phyloP scores from a whole-genome alignment of 2,888 invertebrate species.

The Silvanus unidentatus region DNA sequence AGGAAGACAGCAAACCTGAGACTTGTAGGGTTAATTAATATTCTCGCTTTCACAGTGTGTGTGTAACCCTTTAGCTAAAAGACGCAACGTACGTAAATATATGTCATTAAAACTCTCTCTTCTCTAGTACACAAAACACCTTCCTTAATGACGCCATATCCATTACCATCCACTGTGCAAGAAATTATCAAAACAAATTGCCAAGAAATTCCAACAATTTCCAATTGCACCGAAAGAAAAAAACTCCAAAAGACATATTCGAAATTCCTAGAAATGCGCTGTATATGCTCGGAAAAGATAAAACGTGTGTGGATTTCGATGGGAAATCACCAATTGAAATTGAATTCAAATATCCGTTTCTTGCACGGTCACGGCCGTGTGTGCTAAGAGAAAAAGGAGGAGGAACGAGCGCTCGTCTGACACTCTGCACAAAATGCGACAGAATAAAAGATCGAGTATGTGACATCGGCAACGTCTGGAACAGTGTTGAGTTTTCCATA shows the following conservation, averaged over 20 bases:
- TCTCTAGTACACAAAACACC: constrained; percentile 12
- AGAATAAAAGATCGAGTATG: too few relatives aligned
- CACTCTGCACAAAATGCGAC: too few relatives aligned
- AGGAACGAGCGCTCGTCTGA: too few relatives aligned
- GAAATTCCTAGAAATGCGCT: too few relatives aligned
- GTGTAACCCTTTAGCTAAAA: constrained; percentile 15
- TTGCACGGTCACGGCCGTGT: constrained; percentile 9
- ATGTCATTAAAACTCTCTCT: constrained; percentile 19
- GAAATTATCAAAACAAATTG: not conserved
- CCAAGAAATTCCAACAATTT: too few relatives aligned
- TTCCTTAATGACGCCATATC: constrained; percentile 1
- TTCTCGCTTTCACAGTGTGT: constrained; percentile 17
- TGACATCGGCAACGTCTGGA: constrained; percentile 1
- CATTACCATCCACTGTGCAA: not conserved
- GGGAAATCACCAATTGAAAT: constrained; percentile 14
- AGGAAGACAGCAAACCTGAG: constrained; percentile 1
- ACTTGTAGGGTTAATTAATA: constrained; percentile 24
- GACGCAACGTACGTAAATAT: constrained; percentile 25
- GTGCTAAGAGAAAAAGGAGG: too few relatives aligned
- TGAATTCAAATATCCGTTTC: constrained; percentile 18
- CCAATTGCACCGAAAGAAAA: too few relatives aligned
- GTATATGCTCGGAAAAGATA: too few relatives aligned
- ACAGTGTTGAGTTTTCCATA: constrained; percentile 2
- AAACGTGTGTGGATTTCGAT: too few relatives aligned
- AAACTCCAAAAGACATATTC: too few relatives aligned